Conservation (phyloP, 2,888 invertebrate genomes). For the Brachylomia viminalis region DNA sequence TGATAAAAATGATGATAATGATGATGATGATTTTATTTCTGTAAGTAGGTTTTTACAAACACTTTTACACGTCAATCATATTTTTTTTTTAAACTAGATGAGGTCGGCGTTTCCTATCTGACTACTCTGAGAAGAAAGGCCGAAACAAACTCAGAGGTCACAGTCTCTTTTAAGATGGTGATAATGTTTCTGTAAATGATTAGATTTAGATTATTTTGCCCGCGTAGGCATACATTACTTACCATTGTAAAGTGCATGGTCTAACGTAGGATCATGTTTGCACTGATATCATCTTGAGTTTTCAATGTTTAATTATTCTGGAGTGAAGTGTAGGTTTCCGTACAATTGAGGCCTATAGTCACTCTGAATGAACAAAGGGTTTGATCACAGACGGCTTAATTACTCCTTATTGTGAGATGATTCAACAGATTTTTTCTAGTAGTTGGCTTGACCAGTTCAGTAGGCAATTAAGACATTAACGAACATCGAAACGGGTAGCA, state of each 20-base stretch:
- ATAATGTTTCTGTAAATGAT: slow-evolving; percentile 39
- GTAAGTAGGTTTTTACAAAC: too few relatives aligned
- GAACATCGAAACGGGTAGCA: neutral
- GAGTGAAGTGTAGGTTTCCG: slow-evolving; percentile 1
- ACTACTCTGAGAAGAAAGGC: too few relatives aligned
- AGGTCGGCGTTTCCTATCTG: too few relatives aligned
- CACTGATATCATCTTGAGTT: neutral
- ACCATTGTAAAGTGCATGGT: neutral
- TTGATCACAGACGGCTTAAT: neutral
- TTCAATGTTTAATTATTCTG: neutral
- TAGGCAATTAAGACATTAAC: slow-evolving; percentile 7
- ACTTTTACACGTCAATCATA: too few relatives aligned
- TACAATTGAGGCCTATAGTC: neutral
- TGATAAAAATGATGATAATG: too few relatives aligned
- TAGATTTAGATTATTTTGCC: neutral
- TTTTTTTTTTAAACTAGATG: too few relatives aligned
- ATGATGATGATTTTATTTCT: too few relatives aligned
- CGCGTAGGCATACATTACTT: neutral
- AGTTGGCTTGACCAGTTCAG: neutral
- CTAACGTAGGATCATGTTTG: neutral
- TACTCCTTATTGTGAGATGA: neutral
- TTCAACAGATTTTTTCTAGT: neutral
- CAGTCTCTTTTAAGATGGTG: too few relatives aligned
- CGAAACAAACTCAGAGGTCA: too few relatives aligned
- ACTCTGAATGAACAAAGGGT: neutral